Evolutionary conservation across 2,113 vertebrate species (phyloP), one percentile per base, ranked within the genome.

Genomic region (Dicrurus megarhynchus): DNA sequence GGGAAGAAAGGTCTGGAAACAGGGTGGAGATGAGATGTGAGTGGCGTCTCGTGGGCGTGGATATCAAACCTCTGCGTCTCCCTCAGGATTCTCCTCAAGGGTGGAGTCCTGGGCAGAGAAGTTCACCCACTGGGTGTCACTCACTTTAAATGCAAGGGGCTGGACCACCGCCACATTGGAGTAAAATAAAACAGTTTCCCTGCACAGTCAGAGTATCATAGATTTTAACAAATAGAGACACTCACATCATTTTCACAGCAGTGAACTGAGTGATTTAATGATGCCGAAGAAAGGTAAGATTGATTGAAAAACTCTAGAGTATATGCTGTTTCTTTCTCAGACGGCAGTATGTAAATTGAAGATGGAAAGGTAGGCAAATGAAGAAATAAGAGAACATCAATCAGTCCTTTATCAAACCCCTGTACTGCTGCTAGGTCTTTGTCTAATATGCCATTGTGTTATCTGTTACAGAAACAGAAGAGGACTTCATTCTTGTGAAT

Each of bases 221-320:
- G 84, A 89, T 96, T 97, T 96, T 97, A 97, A 96, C 86, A 97
- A 96, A 96, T 46, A 94, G 84, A 96, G 95, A 85, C 94, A 91
- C 81, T 96, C 60, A 89, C 93, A 96, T 97, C 10, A 97, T 95
- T 97, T 96, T 96, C 95, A 93, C 93, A 96, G 87, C 77, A 5
- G 95, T 96, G 82, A 96, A 78, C 73, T 93, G 89, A 97, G 89
- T 95, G 93, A 97, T 96, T 97, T 96, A 97, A 97, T 97, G 95
- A 96, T 76, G 70, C 87, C 92, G 77, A 91, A 93, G 92, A 96
- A 96, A 93, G 64, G 57, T 68, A 96, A 94, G 95, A 97, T 95
- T 96, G 95, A 97, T 94, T 90, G 89, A 93, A 97, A 97, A 96
- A 93, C 39, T 59, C 86, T 42, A 35, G 89, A 96, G 79, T 91